These are phyloP conservation scores for Stercorarius parasiticus DNA, from an alignment of 2,113 vertebrate species.

Conservation along the genomic window DNA sequence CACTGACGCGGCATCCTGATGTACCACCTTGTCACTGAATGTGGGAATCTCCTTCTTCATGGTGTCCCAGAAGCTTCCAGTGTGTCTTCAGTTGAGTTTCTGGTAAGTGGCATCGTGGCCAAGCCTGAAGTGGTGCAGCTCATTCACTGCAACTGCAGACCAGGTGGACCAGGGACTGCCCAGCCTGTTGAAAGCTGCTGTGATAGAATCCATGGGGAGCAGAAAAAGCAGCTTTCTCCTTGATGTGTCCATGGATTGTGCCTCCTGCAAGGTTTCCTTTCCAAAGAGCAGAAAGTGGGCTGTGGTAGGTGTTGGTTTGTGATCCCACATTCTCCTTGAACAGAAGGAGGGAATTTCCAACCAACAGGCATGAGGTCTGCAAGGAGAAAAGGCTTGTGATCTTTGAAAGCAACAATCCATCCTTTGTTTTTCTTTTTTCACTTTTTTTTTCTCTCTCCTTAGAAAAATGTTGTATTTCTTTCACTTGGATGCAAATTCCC, in stretches of 20 bases:
- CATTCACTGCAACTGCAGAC: background rate
- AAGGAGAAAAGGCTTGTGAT: background rate
- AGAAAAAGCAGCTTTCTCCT: background rate
- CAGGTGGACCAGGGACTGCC: background rate
- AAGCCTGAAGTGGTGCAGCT: fast-evolving
- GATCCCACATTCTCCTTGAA: background rate
- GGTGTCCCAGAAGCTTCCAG: background rate
- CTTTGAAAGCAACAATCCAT: background rate
- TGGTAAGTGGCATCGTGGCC: background rate
- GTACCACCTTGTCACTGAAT: background rate
- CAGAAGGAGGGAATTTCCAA: background rate
- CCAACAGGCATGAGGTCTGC: fast-evolving
- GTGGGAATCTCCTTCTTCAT: background rate
- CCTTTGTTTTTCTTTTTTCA: no score
- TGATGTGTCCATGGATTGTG: background rate
- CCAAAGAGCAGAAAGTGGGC: background rate
- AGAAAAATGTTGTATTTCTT: background rate
- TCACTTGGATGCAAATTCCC: background rate
- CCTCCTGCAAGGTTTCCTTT: background rate
- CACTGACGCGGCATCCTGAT: fast-evolving
- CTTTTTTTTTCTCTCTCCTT: background rate
- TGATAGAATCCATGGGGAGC: background rate
- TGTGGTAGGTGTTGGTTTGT: background rate
- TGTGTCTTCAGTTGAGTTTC: background rate
- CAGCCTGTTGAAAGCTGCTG: background rate